Base-by-base conservation (phyloP, 2,113 vertebrate species). In the Aramus guarauna region DNA sequence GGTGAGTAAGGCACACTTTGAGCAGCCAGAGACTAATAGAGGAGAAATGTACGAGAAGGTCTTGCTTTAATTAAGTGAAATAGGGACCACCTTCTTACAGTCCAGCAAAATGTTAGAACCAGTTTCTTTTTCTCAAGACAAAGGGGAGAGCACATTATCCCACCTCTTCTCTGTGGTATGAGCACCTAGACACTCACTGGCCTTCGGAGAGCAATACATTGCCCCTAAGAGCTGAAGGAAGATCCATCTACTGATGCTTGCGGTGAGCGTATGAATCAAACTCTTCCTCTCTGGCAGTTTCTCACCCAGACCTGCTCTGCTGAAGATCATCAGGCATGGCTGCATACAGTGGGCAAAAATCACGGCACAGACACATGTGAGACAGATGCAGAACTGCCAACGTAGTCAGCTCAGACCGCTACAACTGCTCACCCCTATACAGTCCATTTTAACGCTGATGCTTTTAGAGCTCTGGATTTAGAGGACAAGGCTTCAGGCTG, bases 11-110 rank as follows among this genome's bases (percentile, higher is more conserved):
- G 27, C 29, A 67, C 12, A 52, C 6, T 55, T 85, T 30, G 62
- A 88, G 22, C 43, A 79, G 41, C 15, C 45, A 78, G 37, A 34
- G 15, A 63, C 13, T 34, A 29, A 84, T 34, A 88, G 62, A 12
- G 11, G 17, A 77, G 34, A 89, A n/a, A 1, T 4, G 11, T 15
- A 32, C 12, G 32, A 79, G 43, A 88, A 19, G 0, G 0, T 30
- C 47, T 43, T 66, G 14, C 30, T 62, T 83, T 47, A 85, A 58
- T 43, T 45, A 69, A 64, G 30, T 55, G 37, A 59, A 67, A 50
- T 22, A 50, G 23, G 23, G 15, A 55, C 19, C 11, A 7, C 20
- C 15, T 64, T 69, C 32, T 74, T 41, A 24, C 5, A 68, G n/a
- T 3, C 47, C 47, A 88, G 47, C 15, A 80, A 88, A 82, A 56